phyloP scores from a whole-genome alignment of 2,797 vertebrate species.

The Nannoperca obscura region DNA sequence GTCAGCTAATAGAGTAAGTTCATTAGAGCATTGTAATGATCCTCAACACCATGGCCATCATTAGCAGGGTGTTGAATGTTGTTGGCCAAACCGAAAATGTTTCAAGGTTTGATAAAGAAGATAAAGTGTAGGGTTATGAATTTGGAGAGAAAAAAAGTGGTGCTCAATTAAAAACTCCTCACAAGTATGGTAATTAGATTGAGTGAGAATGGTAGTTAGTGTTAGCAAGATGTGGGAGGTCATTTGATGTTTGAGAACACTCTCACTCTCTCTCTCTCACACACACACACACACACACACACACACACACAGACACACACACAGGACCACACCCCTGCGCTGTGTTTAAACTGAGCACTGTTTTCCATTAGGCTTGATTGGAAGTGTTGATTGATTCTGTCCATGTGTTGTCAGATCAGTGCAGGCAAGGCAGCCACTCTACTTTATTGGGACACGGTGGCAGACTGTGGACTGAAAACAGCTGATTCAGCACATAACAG shows the following conservation, averaged over 20 bases:
- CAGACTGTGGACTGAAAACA: constrained; percentile 37
- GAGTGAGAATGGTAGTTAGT: constrained; percentile 28
- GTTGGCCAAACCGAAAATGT: not conserved
- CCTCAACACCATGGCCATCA: not conserved
- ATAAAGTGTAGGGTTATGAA: not conserved
- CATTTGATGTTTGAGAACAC: not conserved
- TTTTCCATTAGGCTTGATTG: constrained; percentile 78
- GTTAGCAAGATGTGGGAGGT: not conserved
- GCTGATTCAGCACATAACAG: constrained; percentile 63
- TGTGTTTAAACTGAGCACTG: constrained; percentile 41
- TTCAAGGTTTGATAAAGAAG: not conserved
- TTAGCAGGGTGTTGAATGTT: constrained; percentile 7
- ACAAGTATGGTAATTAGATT: constrained; percentile 32
- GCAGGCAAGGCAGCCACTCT: constrained; percentile 62
- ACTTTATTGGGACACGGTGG: constrained; percentile 65
- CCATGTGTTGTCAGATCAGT: constrained; percentile 61
- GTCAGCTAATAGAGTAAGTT: not conserved
- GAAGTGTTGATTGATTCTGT: constrained; percentile 77
- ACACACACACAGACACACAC: not conserved
- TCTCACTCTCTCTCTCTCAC: too few relatives aligned
- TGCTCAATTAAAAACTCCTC: constrained; percentile 37
- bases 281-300: not conserved
- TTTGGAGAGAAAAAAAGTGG: not conserved
- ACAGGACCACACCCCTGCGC: constrained; percentile 13
- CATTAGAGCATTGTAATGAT: constrained; percentile 24